These are phyloP conservation scores for Budorcas taxicolor DNA, from an alignment of 2,113 vertebrate genomes.

Conservation along the genomic window DNA sequence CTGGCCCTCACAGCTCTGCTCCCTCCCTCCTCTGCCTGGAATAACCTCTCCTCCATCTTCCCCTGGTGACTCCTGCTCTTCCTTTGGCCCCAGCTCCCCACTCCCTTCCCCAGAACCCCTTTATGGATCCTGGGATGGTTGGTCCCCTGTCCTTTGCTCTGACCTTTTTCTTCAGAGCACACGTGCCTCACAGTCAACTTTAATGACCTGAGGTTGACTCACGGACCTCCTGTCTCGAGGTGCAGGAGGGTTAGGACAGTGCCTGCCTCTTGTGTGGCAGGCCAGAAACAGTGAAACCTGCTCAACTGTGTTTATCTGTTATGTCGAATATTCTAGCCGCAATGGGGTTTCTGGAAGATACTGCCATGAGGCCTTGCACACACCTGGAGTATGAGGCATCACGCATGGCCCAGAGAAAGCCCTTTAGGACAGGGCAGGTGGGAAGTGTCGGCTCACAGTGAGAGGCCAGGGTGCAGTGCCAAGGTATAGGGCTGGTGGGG, in stretches of 20 bases:
- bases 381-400: not conserved
- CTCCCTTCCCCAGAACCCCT: not conserved
- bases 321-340: not conserved
- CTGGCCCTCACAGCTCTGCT: not conserved
- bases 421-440: not conserved
- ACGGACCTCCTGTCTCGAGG: not conserved
- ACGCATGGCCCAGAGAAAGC: not conserved
- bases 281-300: not conserved
- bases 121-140: fast-evolving
- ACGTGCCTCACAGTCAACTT: not conserved
- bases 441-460: not conserved
- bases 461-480: not conserved
- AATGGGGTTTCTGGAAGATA: not conserved
- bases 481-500: too few species aligned
- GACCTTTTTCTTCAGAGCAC: not conserved
- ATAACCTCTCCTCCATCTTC: not conserved
- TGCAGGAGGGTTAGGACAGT: not conserved
- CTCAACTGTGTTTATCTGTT: too few species aligned
- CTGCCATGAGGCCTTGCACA: not conserved
- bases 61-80: not conserved
- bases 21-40: not conserved
- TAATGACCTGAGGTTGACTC: not conserved
- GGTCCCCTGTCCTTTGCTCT: too few species aligned
- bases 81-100: not conserved
- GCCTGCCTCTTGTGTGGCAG: not conserved